Conservation (phyloP, 2,113 vertebrate species). For the Chauna torquata region DNA sequence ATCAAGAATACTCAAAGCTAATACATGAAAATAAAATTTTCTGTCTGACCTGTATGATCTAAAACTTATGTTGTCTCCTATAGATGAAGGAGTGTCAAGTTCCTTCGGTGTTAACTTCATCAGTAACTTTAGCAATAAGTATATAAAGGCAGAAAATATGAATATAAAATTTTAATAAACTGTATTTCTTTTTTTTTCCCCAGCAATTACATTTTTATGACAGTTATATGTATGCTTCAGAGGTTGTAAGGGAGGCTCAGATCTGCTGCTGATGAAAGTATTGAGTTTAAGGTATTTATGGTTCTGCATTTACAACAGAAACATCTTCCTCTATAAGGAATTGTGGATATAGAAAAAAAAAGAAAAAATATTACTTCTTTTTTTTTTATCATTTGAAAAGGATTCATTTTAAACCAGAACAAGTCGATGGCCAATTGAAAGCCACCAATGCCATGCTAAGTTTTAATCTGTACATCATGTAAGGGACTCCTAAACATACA, state of each 20-base stretch:
- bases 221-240: neutral
- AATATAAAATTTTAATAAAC: neutral
- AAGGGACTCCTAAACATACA: neutral
- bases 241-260: neutral
- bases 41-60: neutral
- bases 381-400: neutral
- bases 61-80: neutral
- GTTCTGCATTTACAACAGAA: neutral
- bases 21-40: neutral
- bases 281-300: neutral
- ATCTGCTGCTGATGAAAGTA: neutral
- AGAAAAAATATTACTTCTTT: neutral
- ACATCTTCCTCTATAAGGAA: neutral
- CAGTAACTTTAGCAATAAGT: neutral
- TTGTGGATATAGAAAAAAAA: neutral
- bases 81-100: neutral
- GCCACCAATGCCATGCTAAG: neutral
- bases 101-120: neutral
- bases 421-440: neutral
- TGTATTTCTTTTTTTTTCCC: neutral
- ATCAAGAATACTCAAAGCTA: neutral
- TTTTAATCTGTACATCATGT: neutral
- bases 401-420: neutral
- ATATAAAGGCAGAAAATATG: neutral
- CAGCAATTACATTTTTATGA: neutral